Evolutionary conservation across 2,113 vertebrate genomes (phyloP), one percentile per base, ranked within the genome.

Genomic region (Poeciliopsis occidentalis): DNA sequence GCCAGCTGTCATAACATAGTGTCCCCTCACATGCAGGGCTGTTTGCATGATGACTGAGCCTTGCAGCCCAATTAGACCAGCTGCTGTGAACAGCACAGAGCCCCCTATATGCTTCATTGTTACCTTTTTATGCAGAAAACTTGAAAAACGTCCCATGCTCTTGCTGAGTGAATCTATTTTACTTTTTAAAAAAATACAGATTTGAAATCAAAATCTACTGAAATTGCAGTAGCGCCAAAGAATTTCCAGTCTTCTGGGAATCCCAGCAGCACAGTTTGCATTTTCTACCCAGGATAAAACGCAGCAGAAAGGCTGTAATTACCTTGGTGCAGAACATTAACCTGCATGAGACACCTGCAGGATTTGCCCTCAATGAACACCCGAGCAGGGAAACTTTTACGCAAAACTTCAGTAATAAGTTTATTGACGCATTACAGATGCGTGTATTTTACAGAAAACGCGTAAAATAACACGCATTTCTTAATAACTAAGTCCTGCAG

Each of bases 1-100:
- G 71, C 31, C 88, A 92, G 90, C 88, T 93, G 92, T 90, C 86
- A 92, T 78, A 92, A 90, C 90, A 85, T 79, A 76, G 75, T 66
- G 80, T 72, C 85, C 81, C 73, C 75, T 68, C 77, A 65, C 81
- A 70, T 69, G 39, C 76, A 71, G 76, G 30, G 66, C 84, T 81
- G 79, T 75, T 76, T 82, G 79, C 81, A 67, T 82, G 84, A 79
- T 79, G 83, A 87, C 78, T 71, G 91, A 84, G 67, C 75, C 37
- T 62, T 73, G 66, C 71, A 47, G 70, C 66, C 79, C 83, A 81
- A 80, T 87, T 83, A 81, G 69, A 82, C 41, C 89, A 92, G 91
- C 91, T 90, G 91, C 89, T 69, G 64, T 71, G 76, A 69, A 83
- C 85, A 79, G 64, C 78, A 79, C 69, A 44, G 64, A 17, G 44